phyloP scores from a whole-genome alignment of 2,113 vertebrate genomes.

The human (Homo sapiens) region DNA sequence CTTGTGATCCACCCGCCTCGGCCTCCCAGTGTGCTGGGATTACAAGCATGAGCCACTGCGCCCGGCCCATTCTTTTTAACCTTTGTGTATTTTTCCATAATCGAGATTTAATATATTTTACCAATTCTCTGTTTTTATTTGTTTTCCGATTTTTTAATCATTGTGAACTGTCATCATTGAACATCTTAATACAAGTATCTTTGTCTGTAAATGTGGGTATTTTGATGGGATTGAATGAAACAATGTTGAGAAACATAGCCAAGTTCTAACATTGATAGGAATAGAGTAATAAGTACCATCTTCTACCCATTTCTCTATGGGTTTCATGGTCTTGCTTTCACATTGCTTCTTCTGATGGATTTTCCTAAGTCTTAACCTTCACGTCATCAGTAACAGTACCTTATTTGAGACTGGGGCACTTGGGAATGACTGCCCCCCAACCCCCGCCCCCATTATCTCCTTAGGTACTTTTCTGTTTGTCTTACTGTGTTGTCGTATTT shows the following conservation, averaged over 20 bases:
- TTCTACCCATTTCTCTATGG: neutral
- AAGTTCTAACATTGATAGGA: neutral
- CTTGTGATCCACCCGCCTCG: too few species aligned
- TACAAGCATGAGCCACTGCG: too few species aligned
- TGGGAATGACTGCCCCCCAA: neutral
- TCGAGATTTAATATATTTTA: neutral
- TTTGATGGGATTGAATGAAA: neutral
- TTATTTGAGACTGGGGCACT: neutral
- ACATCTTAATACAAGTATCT: neutral
- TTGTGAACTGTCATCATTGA: neutral
- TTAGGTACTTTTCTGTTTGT: neutral
- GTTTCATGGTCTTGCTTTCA: neutral
- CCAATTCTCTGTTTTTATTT: neutral
- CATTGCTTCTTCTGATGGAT: neutral
- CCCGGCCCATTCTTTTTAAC: neutral
- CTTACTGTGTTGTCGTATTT: neutral
- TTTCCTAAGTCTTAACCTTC: neutral
- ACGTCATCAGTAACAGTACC: neutral
- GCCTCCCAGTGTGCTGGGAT: too few species aligned
- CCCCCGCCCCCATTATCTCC: neutral
- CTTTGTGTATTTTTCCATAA: neutral
- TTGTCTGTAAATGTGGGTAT: neutral
- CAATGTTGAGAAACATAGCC: neutral
- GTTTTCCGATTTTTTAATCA: neutral
- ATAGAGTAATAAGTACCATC: neutral